Percentiles rank a stretch among this genome's conserved stretches.
Evolutionary conservation across 2,888 invertebrate genomes (phyloP).

Genomic region (Exephanes ischioxanthus): DNA sequence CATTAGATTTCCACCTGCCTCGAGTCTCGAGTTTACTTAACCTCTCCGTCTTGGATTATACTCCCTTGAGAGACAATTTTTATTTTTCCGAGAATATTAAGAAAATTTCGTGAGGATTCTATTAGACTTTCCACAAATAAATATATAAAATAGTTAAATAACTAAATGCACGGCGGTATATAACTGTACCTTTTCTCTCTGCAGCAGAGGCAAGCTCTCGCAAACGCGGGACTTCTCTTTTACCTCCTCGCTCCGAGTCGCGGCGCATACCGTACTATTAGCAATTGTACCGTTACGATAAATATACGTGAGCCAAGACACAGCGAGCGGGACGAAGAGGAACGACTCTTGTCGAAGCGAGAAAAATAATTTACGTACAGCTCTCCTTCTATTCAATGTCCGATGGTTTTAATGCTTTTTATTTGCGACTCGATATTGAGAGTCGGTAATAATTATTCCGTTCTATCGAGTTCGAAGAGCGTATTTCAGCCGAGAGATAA

Average conservation of each 20-base stretch:
- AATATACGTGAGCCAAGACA: constrained; percentile 68
- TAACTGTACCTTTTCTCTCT: constrained; percentile 65
- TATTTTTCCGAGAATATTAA: too few relatives aligned
- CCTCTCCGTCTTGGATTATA: too few relatives aligned
- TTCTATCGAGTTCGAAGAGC: constrained; percentile 40
- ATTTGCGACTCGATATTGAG: too few relatives aligned
- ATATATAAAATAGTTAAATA: too few relatives aligned
- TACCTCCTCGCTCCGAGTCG: constrained; percentile 30
- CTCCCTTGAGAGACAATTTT: too few relatives aligned
- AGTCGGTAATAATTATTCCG: constrained; percentile 34
- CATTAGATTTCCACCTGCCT: constrained; percentile 69
- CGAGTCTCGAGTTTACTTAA: neutral
- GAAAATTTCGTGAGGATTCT: too few relatives aligned
- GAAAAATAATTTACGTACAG: constrained; percentile 14
- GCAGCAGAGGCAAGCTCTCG: neutral
- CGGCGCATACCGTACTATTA: constrained; percentile 73
- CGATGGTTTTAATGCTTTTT: neutral
- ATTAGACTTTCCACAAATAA: too few relatives aligned
- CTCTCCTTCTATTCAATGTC: constrained; percentile 12
- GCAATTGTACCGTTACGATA: constrained; percentile 79
- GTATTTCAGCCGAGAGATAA: constrained; percentile 46
- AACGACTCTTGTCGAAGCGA: constrained; percentile 14
- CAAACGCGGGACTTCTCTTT: constrained; percentile 31
- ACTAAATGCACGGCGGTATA: constrained; percentile 47
- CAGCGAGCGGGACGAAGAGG: constrained; percentile 27